Evolutionary conservation across 2,888 invertebrate species (phyloP), one percentile per base, ranked within the genome.

Genomic region (Deilephila elpenor): DNA sequence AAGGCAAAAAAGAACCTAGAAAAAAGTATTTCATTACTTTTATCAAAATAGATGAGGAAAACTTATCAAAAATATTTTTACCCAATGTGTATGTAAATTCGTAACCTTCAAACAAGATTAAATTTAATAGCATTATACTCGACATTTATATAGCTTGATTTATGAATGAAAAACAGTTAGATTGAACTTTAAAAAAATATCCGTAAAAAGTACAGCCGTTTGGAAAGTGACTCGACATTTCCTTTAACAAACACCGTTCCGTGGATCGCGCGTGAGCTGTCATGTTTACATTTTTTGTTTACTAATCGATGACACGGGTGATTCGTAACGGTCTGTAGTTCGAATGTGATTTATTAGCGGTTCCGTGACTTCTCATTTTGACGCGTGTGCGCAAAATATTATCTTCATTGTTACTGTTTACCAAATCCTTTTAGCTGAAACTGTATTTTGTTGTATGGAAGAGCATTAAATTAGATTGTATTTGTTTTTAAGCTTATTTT

Each of bases 201-300:
- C 51, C 19, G 25, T 67, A 67, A 67, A 67, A 67, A 67, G 67
- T 67, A 67, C 67, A 67, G 67, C 67, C 67, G 25, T 67, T 67
- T 67, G 67, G 67, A 19, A 73, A 73, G 70, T 70, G 59, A 73
- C 19, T 25, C 29, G 59, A n/a, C 67, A 74, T 75, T 76, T 79
- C 76, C 71, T 60, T 73, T 78, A 77, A 74, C 76, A 60, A 71
- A 73, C 61, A 44, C 74, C 70, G 70, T 77, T 79, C 78, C 76
- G 75, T 73, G 73, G 64, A 75, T 77, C 76, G 74, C 74, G 74
- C 75, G 72, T 73, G 71, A 72, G 44, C 60, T 71, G 70, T 71
- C 73, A 53, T 76, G 71, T 74, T 72, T 74, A 75, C 62, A 72
- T 72, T 78, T 77, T 80, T 78, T 78, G 75, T 82, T 80, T 81